Percentiles rank a stretch among this genome's conserved stretches.
phyloP scores from a whole-genome alignment of 2,888 invertebrate genomes.

The Apodemia duryi region DNA sequence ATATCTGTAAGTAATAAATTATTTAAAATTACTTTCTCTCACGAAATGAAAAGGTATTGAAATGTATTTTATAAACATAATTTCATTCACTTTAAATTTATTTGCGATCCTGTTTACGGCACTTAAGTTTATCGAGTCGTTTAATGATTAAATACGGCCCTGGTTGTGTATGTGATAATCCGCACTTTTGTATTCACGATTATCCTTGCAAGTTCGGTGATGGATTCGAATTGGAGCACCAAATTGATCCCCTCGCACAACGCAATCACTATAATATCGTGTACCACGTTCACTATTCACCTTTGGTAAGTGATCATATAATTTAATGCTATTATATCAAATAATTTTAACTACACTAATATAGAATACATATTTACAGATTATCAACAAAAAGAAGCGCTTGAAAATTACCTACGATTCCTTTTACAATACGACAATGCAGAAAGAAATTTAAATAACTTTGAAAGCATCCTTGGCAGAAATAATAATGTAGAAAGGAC shows the following conservation, averaged over 20 bases:
- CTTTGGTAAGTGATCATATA: conserved; percentile 16
- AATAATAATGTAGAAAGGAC: conserved; percentile 45
- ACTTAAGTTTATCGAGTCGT: no score
- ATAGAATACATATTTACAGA: conserved; percentile 51
- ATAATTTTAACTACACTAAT: background rate
- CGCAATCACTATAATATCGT: background rate
- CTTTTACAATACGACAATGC: conserved; percentile 49
- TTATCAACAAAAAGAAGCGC: conserved; percentile 51
- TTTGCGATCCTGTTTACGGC: no score
- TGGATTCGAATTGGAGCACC: conserved; percentile 7
- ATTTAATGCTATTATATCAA: conserved; percentile 8
- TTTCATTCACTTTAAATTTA: no score
- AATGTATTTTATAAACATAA: no score
- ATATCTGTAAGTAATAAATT: no score
- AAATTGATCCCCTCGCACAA: conserved; percentile 3
- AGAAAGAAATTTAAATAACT: conserved; percentile 38
- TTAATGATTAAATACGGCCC: conserved; percentile 2
- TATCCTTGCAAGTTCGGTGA: conserved; percentile 7
- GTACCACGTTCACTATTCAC: background rate
- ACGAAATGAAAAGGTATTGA: no score
- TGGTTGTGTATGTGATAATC: conserved; percentile 2
- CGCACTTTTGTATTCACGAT: conserved; percentile 16
- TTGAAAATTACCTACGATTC: conserved; percentile 55
- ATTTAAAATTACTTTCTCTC: no score
- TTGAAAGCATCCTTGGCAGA: conserved; percentile 40